Conservation (phyloP, 2,797 vertebrate species). For the Acipenser transmontanus region DNA sequence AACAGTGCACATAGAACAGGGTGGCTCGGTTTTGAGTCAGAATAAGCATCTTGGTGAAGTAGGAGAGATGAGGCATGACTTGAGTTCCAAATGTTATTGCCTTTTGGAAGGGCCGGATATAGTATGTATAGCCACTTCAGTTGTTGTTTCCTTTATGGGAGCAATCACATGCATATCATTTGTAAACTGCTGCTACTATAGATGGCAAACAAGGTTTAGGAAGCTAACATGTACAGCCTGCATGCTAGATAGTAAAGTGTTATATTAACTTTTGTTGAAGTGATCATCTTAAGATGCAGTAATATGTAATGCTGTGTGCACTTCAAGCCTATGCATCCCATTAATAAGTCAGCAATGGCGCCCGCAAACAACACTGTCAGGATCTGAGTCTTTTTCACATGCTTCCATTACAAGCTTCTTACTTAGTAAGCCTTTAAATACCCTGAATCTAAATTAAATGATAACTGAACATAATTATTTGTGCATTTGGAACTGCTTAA, state of each 20-base stretch:
- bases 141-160: no score
- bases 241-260: slow-evolving; percentile 15
- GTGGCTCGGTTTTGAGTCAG: slow-evolving; percentile 55
- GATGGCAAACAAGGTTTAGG: slow-evolving; percentile 46
- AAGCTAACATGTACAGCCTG: slow-evolving; percentile 17
- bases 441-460: no score
- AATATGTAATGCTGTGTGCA: slow-evolving; percentile 44
- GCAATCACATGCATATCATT: no score
- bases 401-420: no score
- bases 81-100: slow-evolving; percentile 53
- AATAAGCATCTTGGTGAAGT: slow-evolving; percentile 65
- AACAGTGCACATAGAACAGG: slow-evolving; percentile 78
- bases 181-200: slow-evolving; percentile 21
- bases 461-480: no score
- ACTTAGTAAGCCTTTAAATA: no score
- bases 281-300: slow-evolving; percentile 35
- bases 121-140: background rate
- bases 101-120: background rate
- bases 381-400: no score
- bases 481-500: no score
- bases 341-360: no score
- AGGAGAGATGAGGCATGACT: slow-evolving; percentile 79
- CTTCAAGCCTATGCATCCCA: no score
- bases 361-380: no score
- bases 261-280: slow-evolving; percentile 17